These are phyloP conservation scores for Pyxicephalus adspersus DNA, from an alignment of 2,113 vertebrate genomes.

Conservation along the genomic window DNA sequence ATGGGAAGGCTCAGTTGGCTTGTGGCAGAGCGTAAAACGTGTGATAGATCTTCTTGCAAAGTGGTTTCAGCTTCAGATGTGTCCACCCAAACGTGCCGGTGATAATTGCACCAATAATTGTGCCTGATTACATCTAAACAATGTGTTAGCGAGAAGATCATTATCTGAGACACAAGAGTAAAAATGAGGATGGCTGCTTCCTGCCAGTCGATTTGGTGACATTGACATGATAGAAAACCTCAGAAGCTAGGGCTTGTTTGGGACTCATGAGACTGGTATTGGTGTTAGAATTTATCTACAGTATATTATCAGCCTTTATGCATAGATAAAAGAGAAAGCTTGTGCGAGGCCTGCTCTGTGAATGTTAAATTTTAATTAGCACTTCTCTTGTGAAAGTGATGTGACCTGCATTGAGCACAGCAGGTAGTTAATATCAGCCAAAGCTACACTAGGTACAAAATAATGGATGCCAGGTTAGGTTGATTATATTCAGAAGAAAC, in stretches of 20 bases:
- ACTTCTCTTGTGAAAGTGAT: too few species aligned
- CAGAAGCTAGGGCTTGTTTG: not conserved
- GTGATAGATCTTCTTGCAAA: not conserved
- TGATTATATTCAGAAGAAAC: too few species aligned
- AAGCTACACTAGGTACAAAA: too few species aligned
- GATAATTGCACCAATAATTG: constrained; percentile 40
- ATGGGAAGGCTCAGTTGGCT: not conserved
- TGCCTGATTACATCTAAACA: constrained; percentile 30
- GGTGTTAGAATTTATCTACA: too few species aligned
- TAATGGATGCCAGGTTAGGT: too few species aligned
- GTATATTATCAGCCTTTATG: not conserved
- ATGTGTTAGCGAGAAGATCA: constrained; percentile 30
- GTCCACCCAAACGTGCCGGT: constrained; percentile 5
- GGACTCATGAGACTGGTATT: not conserved
- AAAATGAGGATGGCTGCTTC: not conserved
- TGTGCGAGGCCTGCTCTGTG: too few species aligned
- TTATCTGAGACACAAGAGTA: constrained; percentile 11
- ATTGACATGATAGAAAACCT: not conserved
- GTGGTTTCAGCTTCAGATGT: not conserved
- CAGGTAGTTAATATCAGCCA: too few species aligned
- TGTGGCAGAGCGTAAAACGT: not conserved
- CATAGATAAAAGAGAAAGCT: too few species aligned
- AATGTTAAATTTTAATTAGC: too few species aligned
- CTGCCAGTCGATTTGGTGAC: constrained; percentile 13
- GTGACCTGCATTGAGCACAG: too few species aligned